Percentiles rank a stretch among this genome's conserved stretches.
phyloP scores from a whole-genome alignment of 2,888 invertebrate species.

The Cataglyphis rosenhaueri region DNA sequence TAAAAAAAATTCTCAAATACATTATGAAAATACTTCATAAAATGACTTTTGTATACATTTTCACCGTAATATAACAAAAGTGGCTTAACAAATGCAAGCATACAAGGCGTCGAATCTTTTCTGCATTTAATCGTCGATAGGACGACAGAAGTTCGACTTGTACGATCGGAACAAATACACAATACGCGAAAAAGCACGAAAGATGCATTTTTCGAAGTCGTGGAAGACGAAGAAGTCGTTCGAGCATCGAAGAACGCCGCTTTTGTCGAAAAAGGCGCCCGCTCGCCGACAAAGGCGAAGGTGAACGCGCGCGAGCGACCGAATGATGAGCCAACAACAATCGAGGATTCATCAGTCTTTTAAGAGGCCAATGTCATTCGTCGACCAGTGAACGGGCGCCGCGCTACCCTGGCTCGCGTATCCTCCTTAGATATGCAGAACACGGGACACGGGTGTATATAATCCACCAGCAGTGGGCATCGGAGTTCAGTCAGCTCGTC shows the following conservation, averaged over 20 bases:
- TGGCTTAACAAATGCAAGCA: neutral
- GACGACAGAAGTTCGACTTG: conserved; percentile 37
- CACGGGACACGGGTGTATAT: conserved; percentile 80
- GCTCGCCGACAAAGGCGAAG: conserved; percentile 70
- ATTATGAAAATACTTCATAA: neutral
- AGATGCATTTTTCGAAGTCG: conserved; percentile 29
- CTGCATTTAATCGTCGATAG: conserved; percentile 41
- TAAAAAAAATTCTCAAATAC: neutral
- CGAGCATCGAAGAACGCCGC: conserved; percentile 33
- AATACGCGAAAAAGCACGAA: conserved; percentile 28
- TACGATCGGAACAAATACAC: conserved; percentile 30
- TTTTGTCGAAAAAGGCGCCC: conserved; percentile 44
- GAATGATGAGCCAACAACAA: conserved; percentile 77
- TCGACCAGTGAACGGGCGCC: conserved; percentile 52
- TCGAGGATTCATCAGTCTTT: conserved; percentile 78
- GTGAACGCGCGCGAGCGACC: conserved; percentile 67
- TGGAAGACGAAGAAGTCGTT: conserved; percentile 6
- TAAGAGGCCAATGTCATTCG: conserved; percentile 84
- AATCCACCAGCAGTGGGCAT: conserved; percentile 73
- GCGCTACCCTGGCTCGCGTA: conserved; percentile 43
- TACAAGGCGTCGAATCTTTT: neutral
- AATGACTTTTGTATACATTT: neutral
- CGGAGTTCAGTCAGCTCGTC: conserved; percentile 82
- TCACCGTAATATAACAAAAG: conserved; percentile 7
- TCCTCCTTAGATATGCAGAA: conserved; percentile 78